Conservation (phyloP, 2,888 invertebrate genomes). For the Entomobrya proxima region DNA sequence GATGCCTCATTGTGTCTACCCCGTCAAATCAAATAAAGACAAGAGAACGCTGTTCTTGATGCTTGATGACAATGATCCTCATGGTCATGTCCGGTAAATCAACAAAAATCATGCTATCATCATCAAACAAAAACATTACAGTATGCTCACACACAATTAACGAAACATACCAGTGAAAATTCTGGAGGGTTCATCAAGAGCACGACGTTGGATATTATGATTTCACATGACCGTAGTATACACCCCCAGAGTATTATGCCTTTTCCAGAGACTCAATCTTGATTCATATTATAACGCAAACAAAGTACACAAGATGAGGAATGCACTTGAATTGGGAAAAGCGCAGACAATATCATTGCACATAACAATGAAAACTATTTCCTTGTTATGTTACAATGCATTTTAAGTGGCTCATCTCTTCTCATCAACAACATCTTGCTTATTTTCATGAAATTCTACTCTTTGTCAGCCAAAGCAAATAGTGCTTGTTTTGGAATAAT, state of each 20-base stretch:
- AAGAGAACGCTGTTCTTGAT: background rate
- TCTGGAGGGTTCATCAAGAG: conserved; percentile 14
- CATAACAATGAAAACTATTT: conserved; percentile 30
- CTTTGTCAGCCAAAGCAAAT: conserved; percentile 18
- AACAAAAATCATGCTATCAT: conserved; percentile 35
- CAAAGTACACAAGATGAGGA: background rate
- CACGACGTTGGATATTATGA: background rate
- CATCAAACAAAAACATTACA: conserved; percentile 19
- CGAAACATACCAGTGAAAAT: conserved; percentile 27
- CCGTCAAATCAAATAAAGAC: conserved; percentile 26
- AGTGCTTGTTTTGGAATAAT: background rate
- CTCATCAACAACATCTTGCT: background rate
- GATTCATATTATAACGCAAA: background rate
- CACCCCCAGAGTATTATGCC: background rate
- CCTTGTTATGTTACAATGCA: conserved; percentile 39
- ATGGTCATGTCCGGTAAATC: conserved; percentile 24
- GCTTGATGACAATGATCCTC: background rate
- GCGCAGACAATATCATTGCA: background rate
- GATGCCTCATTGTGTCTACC: background rate
- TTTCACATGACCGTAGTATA: background rate
- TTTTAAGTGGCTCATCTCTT: conserved; percentile 45
- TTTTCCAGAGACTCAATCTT: background rate
- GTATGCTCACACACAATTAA: conserved; percentile 21
- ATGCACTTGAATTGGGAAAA: conserved; percentile 36
- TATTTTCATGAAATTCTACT: conserved; percentile 6